Evolutionary conservation across 1,140 invertebrate genomes (phyloP).

Genomic region (Carposina sasakii): DNA sequence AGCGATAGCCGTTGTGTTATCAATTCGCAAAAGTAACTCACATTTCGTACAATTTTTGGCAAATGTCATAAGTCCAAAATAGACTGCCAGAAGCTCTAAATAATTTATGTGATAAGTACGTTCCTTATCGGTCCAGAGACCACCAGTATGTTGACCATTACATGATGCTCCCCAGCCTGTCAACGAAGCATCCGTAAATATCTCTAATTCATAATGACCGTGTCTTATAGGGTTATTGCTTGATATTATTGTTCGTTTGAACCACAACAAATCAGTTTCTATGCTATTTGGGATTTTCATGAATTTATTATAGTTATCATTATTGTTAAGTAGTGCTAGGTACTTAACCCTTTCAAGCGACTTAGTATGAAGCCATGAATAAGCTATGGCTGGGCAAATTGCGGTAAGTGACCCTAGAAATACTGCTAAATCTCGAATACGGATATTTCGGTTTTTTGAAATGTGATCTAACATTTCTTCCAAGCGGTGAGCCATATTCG

Average conservation of each 20-base stretch:
- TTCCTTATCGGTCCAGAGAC: conserved; percentile 10
- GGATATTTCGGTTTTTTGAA: not conserved
- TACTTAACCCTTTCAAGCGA: conserved; percentile 4
- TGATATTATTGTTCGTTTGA: conserved; percentile 4
- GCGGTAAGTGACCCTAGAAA: conserved; percentile 2
- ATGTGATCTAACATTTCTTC: not conserved
- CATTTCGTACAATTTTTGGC: conserved; percentile 6
- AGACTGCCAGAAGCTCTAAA: conserved; percentile 14
- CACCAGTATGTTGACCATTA: conserved; percentile 6
- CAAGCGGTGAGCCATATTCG: too few relatives aligned
- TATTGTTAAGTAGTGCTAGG: not conserved
- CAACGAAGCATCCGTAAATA: conserved; percentile 16
- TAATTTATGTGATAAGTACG: conserved; percentile 11
- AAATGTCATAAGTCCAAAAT: conserved; percentile 12
- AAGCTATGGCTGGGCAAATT: conserved; percentile 3
- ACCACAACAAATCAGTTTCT: conserved; percentile 11
- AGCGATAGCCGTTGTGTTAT: conserved; percentile 15
- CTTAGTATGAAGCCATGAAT: conserved; percentile 8
- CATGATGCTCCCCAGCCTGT: conserved; percentile 17
- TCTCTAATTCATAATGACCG: conserved; percentile 12
- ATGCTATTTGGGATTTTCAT: conserved; percentile 4
- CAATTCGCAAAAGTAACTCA: conserved; percentile 9
- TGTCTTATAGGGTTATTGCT: conserved; percentile 7
- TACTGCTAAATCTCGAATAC: conserved; percentile 4
- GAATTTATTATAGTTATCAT: conserved; percentile 3